Evolutionary conservation across 2,113 vertebrate genomes (phyloP).

Genomic region (Corythornis madagascariensis): DNA sequence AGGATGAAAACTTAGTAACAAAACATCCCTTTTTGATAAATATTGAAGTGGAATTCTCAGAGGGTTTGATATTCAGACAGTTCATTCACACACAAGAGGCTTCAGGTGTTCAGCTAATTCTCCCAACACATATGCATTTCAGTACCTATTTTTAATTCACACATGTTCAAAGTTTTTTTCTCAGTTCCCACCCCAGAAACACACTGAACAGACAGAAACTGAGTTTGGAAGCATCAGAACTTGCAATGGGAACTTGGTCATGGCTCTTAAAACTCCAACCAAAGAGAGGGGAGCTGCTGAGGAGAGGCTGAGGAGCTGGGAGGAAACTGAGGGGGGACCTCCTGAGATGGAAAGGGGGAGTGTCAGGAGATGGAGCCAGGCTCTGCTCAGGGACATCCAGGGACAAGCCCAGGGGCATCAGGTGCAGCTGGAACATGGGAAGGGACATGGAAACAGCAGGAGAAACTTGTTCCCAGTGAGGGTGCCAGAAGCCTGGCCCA

Average conservation of each 20-base stretch:
- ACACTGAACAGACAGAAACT: neutral
- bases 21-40: neutral
- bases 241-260: neutral
- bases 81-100: neutral
- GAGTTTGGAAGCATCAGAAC: neutral
- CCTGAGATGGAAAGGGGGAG: too few relatives aligned
- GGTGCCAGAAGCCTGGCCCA: too few relatives aligned
- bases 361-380: too few relatives aligned
- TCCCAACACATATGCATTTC: neutral
- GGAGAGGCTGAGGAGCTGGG: too few relatives aligned
- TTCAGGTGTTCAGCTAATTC: neutral
- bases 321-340: too few relatives aligned
- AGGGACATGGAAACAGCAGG: too few relatives aligned
- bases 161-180: neutral
- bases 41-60: neutral
- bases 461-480: too few relatives aligned
- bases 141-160: neutral
- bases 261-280: neutral
- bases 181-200: neutral
- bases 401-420: too few relatives aligned
- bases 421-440: too few relatives aligned
- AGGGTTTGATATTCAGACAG: neutral
- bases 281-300: too few relatives aligned
- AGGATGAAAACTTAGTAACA: fast-evolving
- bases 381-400: too few relatives aligned